Base-by-base conservation (phyloP, 1,140 invertebrate species). In the Acyrthosiphon pisum region DNA sequence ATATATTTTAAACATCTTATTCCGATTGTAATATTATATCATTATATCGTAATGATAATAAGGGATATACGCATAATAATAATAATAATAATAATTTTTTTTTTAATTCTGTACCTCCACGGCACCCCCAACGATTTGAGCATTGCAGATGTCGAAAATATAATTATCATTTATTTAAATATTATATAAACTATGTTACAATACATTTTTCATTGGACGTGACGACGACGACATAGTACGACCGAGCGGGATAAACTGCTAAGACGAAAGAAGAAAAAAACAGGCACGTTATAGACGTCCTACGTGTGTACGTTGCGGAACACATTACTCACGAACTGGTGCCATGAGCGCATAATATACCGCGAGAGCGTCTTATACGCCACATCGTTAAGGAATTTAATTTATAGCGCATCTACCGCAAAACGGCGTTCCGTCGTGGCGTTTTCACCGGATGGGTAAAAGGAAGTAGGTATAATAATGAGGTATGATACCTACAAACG, bases 341-440 rank as follows among this genome's bases (percentile, higher is more conserved):
- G 60, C 30, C 60, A n/a, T 76, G 30, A 11, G n/a, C 60, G 14
- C 60, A 76, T n/a, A 76, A 76, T 76, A 35, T 76, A 35, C n/a
- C 60, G 14, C 60, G 60, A 76, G n/a, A 76, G n/a, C 60, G 60
- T 76, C 60, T 76, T 56, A 3, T 41, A 56, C 23, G 50, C 56
- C 60, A 76, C 60, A 76, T 76, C 60, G 60, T 76, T 76, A 76
- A 76, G 60, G 60, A 76, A 76, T 76, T 76, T 76, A 76, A 76
- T 76, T 76, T 76, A 76, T 76, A 76, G n/a, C 14, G 14, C n/a
- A 76, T 76, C n/a, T 30, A 14, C 60, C 18, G 14, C n/a, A 76
- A 76, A n/a, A 76, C 60, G 60, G 6, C 60, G 60, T 76, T 76
- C 60, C n/a, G 60, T 76, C 60, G 60, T 30, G 60, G 60, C 60